Conservation (phyloP, 2,797 vertebrate species). For the Manis crassicaudata region DNA sequence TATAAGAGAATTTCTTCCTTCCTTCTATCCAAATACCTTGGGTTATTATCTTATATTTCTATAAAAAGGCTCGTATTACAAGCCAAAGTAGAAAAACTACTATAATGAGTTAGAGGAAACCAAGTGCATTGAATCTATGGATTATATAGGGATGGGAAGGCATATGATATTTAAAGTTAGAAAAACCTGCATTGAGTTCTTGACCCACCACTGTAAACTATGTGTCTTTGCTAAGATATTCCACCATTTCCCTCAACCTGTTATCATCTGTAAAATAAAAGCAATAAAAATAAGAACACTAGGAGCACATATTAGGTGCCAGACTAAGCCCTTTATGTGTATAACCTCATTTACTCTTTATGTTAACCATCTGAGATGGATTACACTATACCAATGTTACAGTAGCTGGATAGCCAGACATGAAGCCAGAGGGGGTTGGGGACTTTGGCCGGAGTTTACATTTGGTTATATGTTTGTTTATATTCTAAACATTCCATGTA, state of each 20-base stretch:
- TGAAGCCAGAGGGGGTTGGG: no score
- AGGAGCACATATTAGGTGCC: not conserved
- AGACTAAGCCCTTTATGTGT: not conserved
- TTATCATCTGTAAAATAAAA: constrained; percentile 12
- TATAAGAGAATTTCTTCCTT: not conserved
- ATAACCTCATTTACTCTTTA: not conserved
- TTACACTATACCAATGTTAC: no score
- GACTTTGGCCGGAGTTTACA: no score
- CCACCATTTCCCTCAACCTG: not conserved
- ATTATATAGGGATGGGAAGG: not conserved
- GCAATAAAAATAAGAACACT: not conserved
- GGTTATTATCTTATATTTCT: not conserved
- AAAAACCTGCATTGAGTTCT: not conserved
- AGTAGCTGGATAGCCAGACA: no score
- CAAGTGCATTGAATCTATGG: not conserved
- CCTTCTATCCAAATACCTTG: not conserved
- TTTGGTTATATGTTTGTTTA: no score
- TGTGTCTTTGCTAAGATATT: not conserved
- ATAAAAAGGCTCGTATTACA: not conserved
- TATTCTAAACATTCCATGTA: no score
- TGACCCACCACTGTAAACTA: not conserved
- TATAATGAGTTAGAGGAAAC: not conserved
- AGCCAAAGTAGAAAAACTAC: not conserved
- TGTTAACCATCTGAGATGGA: not conserved
- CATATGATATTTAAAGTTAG: not conserved